Evolutionary conservation across 2,113 vertebrate genomes (phyloP), one percentile per base, ranked within the genome.

Genomic region (Aptenodytes forsteri): DNA sequence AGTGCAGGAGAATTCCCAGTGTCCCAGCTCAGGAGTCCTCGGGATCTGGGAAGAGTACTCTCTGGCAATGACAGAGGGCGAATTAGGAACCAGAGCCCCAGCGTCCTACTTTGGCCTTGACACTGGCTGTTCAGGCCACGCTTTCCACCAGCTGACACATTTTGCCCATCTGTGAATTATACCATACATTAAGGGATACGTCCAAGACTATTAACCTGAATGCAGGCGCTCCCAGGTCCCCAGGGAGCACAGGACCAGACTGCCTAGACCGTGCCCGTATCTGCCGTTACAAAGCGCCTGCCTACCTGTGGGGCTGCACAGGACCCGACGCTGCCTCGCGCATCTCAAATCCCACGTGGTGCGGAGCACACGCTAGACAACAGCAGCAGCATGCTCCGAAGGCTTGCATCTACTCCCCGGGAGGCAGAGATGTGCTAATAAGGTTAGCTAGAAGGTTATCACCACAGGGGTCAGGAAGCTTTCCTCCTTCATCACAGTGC

Each of bases 351-450:
- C 46, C 46, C 34, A 10, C 13, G 4, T 6, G 50, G 20, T 3
- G 13, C 1, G n/a, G 56, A 6, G 59, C 52, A 34, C 19, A 5
- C 22, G 1, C 32, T 1, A 16, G 66, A 4, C 29, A 11, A 6
- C 32, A 15, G 38, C 69, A 17, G 50, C 30, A 23, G 56, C 6
- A 2, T 0, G 7, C 30, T 12, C 59, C 6, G 3, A 23, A 36
- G 29, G 34, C 40, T 73, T 1, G 29, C 16, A 5, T 5, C 69
- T 19, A 0, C 54, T 62, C 21, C 50, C 30, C 8, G 0, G 27
- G 29, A 67, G 40, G 55, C 61, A 69, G 62, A 62, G 38, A 47
- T 9, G 14, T 4, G 32, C 69, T 70, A 6, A 20, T 16, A 34
- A 47, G 40, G 75, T 30, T 16, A 52, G 32, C 46, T 13, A 6